Evolutionary conservation across 2,888 invertebrate species (phyloP), one percentile per base, ranked within the genome.

Genomic region (Plagodis dolabraria): DNA sequence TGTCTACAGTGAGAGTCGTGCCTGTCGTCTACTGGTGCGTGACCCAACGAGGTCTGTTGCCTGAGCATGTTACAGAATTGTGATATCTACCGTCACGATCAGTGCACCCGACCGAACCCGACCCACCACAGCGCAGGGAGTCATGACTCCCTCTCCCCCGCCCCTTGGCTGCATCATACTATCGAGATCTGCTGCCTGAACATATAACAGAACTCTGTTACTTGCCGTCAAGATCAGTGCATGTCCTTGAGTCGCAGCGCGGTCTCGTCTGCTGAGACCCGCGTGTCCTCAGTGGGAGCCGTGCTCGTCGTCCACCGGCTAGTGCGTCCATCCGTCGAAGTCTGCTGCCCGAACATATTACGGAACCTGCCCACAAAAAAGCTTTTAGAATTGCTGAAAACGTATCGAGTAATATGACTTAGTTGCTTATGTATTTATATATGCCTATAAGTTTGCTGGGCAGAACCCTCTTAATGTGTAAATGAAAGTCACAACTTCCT

Each of bases 1-100:
- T 92, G 65, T 91, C 89, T 56, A 92, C 92, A 0, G 92, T 91
- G 5, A 86, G 85, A 0, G 85, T 86, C 0, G 88, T 83, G 72
- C 83, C 89, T 64, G 86, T 86, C 49, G 79, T 83, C 87, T 88
- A 90, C 42, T 83, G 79, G 79, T 71, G 51, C 82, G 80, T 6
- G 70, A 60, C 85, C 87, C 0, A 79, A 64, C 4, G 82, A 68
- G 0, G 79, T 62, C 11, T 22, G 22, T 4, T 22, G 22, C 22
- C 22, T 22, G 22, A 22, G 22, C 4, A 22, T 22, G 22, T 4
- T 22, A 22, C 4, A 22, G 1, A 22, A 22, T 22, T 22, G 2
- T 22, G 22, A 22, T 22, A 22, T 4, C 22, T 22, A 22, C n/a
- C 22, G 22, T 22, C 22, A 22, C 22, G 22, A 22, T 22, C 22